A percentile compares a stretch with the other conserved stretches of the same genome.
phyloP scores from a whole-genome alignment of 1,140 invertebrate genomes.

The Meloidogyne exigua region DNA sequence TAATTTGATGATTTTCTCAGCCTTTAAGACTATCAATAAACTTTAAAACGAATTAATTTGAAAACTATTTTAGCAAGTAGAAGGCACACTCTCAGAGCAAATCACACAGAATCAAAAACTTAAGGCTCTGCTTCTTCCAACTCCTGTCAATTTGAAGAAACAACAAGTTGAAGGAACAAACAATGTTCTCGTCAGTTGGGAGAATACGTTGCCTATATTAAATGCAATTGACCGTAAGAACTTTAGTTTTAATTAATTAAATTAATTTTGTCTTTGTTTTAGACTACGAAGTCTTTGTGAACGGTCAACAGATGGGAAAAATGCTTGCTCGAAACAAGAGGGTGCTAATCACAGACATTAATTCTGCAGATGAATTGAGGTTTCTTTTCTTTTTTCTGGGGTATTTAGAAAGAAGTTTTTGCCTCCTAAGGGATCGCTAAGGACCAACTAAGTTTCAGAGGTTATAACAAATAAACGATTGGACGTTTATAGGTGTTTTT shows the following conservation, averaged over 20 bases:
- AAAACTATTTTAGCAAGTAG: constrained; percentile 22
- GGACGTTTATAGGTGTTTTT: no score
- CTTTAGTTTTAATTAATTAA: neutral
- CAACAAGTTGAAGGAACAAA: constrained; percentile 3
- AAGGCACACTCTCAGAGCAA: neutral
- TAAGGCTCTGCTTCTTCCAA: constrained; percentile 7
- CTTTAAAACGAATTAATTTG: no score
- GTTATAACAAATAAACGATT: no score
- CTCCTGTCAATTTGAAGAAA: constrained; percentile 3
- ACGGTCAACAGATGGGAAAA: neutral
- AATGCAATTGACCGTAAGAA: constrained; percentile 17
- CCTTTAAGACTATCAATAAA: no score
- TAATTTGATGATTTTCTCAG: no score
- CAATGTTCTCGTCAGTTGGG: constrained; percentile 12
- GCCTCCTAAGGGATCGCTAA: no score
- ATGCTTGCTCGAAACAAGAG: constrained; percentile 7
- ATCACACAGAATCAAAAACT: neutral
- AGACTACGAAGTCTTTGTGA: constrained; percentile 26
- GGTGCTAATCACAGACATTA: constrained; percentile 14
- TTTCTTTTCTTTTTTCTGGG: no score
- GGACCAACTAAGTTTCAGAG: no score
- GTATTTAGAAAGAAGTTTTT: no score
- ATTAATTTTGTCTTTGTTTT: neutral
- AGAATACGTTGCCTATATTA: constrained; percentile 26
- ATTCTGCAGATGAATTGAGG: constrained; percentile 8